These are phyloP conservation scores for Buceros bicornis DNA, from an alignment of 2,797 vertebrate species.

Conservation along the genomic window DNA sequence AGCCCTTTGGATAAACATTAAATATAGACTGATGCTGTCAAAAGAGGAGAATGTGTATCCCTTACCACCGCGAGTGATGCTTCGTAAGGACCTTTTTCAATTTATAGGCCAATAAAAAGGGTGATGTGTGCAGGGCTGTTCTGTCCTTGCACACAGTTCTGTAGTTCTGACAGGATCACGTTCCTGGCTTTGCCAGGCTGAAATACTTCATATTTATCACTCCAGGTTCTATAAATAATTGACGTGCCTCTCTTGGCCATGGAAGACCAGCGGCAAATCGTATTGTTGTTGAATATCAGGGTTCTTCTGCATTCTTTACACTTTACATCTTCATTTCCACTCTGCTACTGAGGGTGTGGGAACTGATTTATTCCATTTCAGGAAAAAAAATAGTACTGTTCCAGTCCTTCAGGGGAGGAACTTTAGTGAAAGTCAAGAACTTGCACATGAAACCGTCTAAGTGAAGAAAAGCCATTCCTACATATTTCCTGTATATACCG, in stretches of 20 bases:
- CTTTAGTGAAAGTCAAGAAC: background rate
- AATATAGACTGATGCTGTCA: background rate
- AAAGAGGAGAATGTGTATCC: background rate
- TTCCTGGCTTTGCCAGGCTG: conserved; percentile 72
- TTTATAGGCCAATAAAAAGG: conserved; percentile 52
- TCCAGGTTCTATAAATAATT: conserved; percentile 77
- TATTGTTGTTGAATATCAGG: conserved; percentile 77
- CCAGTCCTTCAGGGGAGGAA: conserved; percentile 8
- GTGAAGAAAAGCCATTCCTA: background rate
- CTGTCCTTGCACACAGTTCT: conserved; percentile 53
- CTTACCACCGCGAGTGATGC: conserved; percentile 18
- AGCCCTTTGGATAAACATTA: background rate
- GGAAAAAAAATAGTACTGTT: background rate
- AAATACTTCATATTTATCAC: conserved; percentile 80
- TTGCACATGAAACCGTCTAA: background rate
- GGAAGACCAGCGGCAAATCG: conserved; percentile 70
- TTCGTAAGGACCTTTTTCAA: conserved; percentile 7
- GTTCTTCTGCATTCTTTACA: conserved; percentile 71
- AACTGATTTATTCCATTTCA: background rate
- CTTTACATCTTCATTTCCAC: conserved; percentile 74
- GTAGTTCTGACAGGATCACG: conserved; percentile 56
- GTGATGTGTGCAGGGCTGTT: conserved; percentile 15
- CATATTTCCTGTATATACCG: background rate
- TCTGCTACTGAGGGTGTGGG: conserved; percentile 15
- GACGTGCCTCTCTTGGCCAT: conserved; percentile 69